A percentile compares a stretch with the other conserved stretches of the same genome.
Conservation (phyloP, 2,888 invertebrate species). For the Helicoverpa assulta region DNA sequence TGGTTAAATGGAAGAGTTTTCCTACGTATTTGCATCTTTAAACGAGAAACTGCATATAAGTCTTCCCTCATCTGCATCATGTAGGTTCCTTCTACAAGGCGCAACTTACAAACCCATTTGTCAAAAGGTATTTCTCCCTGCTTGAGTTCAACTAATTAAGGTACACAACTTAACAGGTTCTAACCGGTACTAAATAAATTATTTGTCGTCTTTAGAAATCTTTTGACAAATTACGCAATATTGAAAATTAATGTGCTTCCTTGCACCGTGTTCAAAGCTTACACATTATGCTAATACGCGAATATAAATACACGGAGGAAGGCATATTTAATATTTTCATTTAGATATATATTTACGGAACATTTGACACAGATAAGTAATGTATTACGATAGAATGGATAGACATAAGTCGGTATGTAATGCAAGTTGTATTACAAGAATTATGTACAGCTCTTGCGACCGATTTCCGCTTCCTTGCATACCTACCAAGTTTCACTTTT, state of each 20-base stretch:
- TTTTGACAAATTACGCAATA: slow-evolving; percentile 15
- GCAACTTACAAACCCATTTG: neutral
- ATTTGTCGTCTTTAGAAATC: slow-evolving; percentile 2
- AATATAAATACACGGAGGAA: slow-evolving; percentile 12
- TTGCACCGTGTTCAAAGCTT: slow-evolving; percentile 16
- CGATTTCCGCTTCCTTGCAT: slow-evolving; percentile 46
- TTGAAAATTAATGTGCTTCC: slow-evolving; percentile 17
- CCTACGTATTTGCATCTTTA: too few species aligned
- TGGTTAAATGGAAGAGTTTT: too few species aligned
- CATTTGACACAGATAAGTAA: slow-evolving; percentile 29
- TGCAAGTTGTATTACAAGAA: slow-evolving; percentile 39
- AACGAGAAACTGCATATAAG: too few species aligned
- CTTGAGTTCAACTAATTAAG: slow-evolving; percentile 1
- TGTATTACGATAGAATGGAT: slow-evolving; percentile 29
- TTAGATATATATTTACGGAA: slow-evolving; percentile 25
- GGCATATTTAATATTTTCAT: slow-evolving; percentile 9
- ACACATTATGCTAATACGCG: slow-evolving; percentile 26
- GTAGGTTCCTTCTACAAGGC: neutral
- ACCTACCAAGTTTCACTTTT: slow-evolving; percentile 46
- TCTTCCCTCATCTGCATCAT: too few species aligned
- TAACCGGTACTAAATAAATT: slow-evolving; percentile 1
- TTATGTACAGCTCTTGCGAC: slow-evolving; percentile 33
- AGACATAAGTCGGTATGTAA: slow-evolving; percentile 24
- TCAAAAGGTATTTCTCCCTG: neutral
- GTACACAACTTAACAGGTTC: neutral